Conservation (phyloP, 2,113 vertebrate genomes). For the Xyliphius kryptos region DNA sequence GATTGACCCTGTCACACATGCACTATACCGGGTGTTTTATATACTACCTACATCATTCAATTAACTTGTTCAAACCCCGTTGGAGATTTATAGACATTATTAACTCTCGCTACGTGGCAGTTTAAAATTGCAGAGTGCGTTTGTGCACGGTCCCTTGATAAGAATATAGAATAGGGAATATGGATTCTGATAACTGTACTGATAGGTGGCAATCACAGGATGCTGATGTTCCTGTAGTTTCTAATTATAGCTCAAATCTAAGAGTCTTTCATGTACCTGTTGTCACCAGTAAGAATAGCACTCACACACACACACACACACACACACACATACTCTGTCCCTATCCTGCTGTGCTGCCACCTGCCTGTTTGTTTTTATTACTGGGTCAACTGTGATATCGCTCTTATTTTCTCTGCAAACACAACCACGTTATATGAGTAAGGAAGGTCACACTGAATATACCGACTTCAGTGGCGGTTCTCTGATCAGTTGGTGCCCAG, state of each 20-base stretch:
- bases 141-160: not conserved
- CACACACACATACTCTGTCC: too few relatives aligned
- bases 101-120: not conserved
- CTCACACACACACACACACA: not conserved
- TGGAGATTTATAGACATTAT: conserved; percentile 7
- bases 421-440: conserved; percentile 4
- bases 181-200: conserved; percentile 9
- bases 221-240: conserved; percentile 15
- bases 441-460: conserved; percentile 37
- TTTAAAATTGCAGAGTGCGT: not conserved
- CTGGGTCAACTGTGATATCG: conserved; percentile 18
- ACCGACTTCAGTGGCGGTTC: conserved; percentile 18
- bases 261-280: too few relatives aligned
- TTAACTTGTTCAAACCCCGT: not conserved
- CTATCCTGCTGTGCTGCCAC: conserved; percentile 38
- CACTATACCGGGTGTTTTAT: not conserved
- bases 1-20: not conserved
- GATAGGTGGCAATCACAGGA: not conserved
- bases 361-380: conserved; percentile 40
- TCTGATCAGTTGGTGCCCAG: conserved; percentile 14
- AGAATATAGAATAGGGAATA: conserved; percentile 1
- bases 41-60: not conserved
- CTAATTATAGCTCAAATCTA: conserved; percentile 10
- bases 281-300: conserved; percentile 18
- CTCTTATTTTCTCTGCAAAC: conserved; percentile 36